Conservation (phyloP, 2,113 vertebrate genomes). For the Paraplagusia blochii region DNA sequence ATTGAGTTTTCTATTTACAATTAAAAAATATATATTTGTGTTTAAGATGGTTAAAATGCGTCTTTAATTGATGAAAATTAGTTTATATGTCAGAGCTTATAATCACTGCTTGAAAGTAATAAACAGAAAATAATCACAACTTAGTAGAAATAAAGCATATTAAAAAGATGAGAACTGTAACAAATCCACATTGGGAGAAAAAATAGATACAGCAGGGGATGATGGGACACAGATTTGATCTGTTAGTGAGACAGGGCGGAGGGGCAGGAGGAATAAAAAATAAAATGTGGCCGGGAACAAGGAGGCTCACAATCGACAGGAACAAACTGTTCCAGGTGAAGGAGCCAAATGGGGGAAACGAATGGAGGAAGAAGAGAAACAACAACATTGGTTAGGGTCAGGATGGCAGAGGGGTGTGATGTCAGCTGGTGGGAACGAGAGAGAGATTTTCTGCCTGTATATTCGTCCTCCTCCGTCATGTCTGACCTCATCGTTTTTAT, state of each 20-base stretch:
- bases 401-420: slow-evolving; percentile 15
- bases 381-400: background rate
- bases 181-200: slow-evolving; percentile 12
- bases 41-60: too few relatives aligned
- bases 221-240: slow-evolving; percentile 46
- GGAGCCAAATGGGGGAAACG: background rate
- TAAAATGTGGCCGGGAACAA: slow-evolving; percentile 5
- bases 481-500: slow-evolving; percentile 61
- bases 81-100: too few relatives aligned
- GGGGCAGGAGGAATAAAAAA: slow-evolving; percentile 9
- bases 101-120: too few relatives aligned
- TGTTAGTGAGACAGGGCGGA: slow-evolving; percentile 15
- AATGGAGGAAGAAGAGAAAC: slow-evolving; percentile 8
- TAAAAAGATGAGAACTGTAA: slow-evolving; percentile 31
- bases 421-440: slow-evolving; percentile 21
- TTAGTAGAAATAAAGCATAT: too few relatives aligned
- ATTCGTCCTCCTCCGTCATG: slow-evolving; percentile 41
- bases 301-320: slow-evolving; percentile 16
- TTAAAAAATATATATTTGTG: too few relatives aligned
- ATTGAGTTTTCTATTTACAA: too few relatives aligned
- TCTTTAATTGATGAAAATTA: too few relatives aligned
- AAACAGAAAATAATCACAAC: too few relatives aligned
- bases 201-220: slow-evolving; percentile 3
- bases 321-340: slow-evolving; percentile 9
- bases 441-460: slow-evolving; percentile 25